These are phyloP conservation scores for Micromussa lordhowensis DNA, from an alignment of 92 coral and sea anemone genomes.

Conservation along the genomic window DNA sequence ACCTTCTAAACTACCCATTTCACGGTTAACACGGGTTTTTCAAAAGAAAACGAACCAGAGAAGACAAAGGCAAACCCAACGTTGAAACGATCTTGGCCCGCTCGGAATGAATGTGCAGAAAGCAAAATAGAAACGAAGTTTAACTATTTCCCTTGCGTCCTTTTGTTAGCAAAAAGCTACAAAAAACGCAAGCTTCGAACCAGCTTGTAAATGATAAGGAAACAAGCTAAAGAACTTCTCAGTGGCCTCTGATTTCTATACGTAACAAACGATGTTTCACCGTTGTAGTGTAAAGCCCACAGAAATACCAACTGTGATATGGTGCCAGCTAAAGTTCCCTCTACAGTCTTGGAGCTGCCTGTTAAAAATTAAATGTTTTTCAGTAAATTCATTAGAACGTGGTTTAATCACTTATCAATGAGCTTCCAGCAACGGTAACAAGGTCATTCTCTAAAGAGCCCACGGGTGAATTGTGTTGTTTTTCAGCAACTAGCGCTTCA, in stretches of 20 bases:
- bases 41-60: too few species aligned
- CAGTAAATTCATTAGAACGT: not conserved
- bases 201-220: not conserved
- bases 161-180: not conserved
- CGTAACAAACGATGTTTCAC: constrained; percentile 35
- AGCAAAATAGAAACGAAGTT: not conserved
- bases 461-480: too few species aligned
- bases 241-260: too few species aligned
- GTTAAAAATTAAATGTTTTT: not conserved
- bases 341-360: constrained; percentile 88
- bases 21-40: too few species aligned
- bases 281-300: constrained; percentile 55
- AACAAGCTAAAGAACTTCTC: not conserved
- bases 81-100: not conserved
- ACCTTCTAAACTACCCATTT: too few species aligned
- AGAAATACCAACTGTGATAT: constrained; percentile 70
- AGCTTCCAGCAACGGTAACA: too few species aligned
- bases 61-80: too few species aligned
- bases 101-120: not conserved
- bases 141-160: not conserved
- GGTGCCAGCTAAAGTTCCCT: constrained; percentile 88
- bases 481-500: too few species aligned
- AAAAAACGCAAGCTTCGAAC: not conserved
- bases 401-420: too few species aligned
- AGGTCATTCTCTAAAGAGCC: too few species aligned